A percentile compares a stretch with the other conserved stretches of the same genome.
These are phyloP conservation scores for Synergus japonicus DNA, from an alignment of 2,888 invertebrate species.

Conservation along the genomic window DNA sequence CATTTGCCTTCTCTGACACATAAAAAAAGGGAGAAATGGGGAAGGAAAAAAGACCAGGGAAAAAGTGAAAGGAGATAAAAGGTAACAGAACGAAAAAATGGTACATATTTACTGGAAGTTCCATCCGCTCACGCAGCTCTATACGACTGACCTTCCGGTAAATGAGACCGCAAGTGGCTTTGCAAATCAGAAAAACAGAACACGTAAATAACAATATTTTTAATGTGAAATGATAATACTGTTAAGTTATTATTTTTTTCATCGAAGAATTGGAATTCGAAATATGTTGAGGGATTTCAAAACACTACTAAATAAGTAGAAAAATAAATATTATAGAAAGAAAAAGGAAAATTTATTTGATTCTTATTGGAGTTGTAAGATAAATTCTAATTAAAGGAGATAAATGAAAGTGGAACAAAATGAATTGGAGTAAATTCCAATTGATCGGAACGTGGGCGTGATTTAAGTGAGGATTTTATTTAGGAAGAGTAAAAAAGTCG, in stretches of 20 bases:
- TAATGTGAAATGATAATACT: too few relatives aligned
- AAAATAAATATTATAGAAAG: too few relatives aligned
- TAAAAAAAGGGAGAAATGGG: slow-evolving; percentile 16
- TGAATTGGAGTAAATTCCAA: not conserved
- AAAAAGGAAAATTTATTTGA: too few relatives aligned
- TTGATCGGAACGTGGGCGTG: not conserved
- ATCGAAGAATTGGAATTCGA: too few relatives aligned
- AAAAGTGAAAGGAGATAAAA: slow-evolving; percentile 35
- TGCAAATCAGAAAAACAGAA: slow-evolving; percentile 51
- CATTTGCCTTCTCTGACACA: not conserved
- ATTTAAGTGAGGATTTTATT: not conserved
- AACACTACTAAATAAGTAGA: too few relatives aligned
- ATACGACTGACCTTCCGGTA: slow-evolving; percentile 52
- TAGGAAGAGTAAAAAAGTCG: not conserved
- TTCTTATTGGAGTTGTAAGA: not conserved
- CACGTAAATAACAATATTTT: slow-evolving; percentile 48
- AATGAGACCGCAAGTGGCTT: slow-evolving; percentile 52
- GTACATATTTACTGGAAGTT: not conserved
- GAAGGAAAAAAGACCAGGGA: not conserved
- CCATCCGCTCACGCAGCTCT: not conserved
- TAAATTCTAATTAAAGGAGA: not conserved
- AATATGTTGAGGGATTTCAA: too few relatives aligned
- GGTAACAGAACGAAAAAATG: slow-evolving; percentile 33
- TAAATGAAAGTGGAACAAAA: not conserved
- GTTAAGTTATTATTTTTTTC: too few relatives aligned